Base-by-base conservation (phyloP, 2,888 invertebrate genomes). In the Lasiommata megera region DNA sequence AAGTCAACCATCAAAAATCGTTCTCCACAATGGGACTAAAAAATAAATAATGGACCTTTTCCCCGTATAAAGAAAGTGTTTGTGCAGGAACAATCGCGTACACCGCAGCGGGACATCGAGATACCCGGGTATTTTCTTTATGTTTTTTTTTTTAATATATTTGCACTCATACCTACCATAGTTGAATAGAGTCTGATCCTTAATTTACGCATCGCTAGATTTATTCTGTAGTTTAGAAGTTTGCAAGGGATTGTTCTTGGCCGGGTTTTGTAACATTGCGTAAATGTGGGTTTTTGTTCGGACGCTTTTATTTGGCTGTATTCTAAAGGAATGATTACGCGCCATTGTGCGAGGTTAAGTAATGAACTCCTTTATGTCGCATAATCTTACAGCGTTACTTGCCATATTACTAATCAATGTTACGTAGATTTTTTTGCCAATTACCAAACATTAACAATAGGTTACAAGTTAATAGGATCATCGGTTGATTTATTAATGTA, bases 181-280 rank as follows among this genome's bases (percentile, higher is more conserved):
- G 67, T 53, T 88, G 85, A 85, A 88, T 88, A 72, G 82, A 72
- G 76, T 79, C 72, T 72, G 77, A 77, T 85, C 80, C 83, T 86
- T 89, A 89, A 89, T 89, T 87, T 87, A 90, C 90, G 90, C 89
- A 87, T 83, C 88, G 87, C 71, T 85, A 82, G 76, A 72, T 79
- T 79, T 82, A 79, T 84, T 88, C 82, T 83, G 81, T 82, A 82
- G 80, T 82, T 84, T 78, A 77, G 80, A 73, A 76, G 46, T 82
- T 84, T 77, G 79, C 77, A 80, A 77, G 79, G 80, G 76, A 82
- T 88, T 88, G 87, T 88, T 88, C 82, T 86, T 80, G 67, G 23
- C 23, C 5, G 3, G 65, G 79, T 82, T 80, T 85, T 79, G 88
- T 83, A 80, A 87, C 86, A 83, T 85, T 83, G 79, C 80, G 75